These are phyloP conservation scores for Arrhamphus sclerolepis DNA, from an alignment of 2,797 vertebrate species.

Conservation along the genomic window DNA sequence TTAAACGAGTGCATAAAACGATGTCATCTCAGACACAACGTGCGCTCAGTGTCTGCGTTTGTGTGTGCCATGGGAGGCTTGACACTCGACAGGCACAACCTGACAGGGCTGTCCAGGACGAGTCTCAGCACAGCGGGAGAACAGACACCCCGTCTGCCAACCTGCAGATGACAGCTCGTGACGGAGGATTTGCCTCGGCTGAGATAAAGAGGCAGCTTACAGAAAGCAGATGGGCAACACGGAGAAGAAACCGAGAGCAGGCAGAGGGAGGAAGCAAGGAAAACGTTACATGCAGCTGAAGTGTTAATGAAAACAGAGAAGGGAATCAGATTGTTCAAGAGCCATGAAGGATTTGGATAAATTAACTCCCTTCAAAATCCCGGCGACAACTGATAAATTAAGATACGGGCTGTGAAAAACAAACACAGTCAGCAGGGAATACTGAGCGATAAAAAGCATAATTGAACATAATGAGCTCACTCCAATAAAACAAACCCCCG, in stretches of 20 bases:
- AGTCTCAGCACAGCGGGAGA: slow-evolving; percentile 26
- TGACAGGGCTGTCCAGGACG: slow-evolving; percentile 31
- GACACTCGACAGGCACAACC: slow-evolving; percentile 14
- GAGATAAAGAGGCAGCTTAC: slow-evolving; percentile 46
- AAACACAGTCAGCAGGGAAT: no score
- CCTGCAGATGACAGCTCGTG: slow-evolving; percentile 44
- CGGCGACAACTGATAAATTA: no score
- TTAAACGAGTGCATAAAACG: slow-evolving; percentile 6
- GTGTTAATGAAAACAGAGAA: slow-evolving; percentile 51
- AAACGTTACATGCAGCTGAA: slow-evolving; percentile 23
- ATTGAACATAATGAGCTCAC: no score
- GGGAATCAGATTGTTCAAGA: slow-evolving; percentile 52
- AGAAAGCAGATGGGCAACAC: slow-evolving; percentile 24
- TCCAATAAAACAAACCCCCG: no score
- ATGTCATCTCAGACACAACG: slow-evolving; percentile 26
- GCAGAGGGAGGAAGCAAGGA: slow-evolving; percentile 27
- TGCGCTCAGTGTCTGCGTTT: slow-evolving; percentile 29
- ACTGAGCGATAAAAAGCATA: no score
- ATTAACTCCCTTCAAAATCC: no score
- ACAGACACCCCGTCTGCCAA: slow-evolving; percentile 32
- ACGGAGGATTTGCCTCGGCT: slow-evolving; percentile 48
- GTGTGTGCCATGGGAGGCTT: slow-evolving; percentile 1
- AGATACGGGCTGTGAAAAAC: no score
- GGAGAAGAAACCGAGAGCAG: slow-evolving; percentile 27
- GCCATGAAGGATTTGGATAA: background rate